Evolutionary conservation across 2,797 vertebrate species (phyloP), one percentile per base, ranked within the genome.

Genomic region (Epinephelus coioides): DNA sequence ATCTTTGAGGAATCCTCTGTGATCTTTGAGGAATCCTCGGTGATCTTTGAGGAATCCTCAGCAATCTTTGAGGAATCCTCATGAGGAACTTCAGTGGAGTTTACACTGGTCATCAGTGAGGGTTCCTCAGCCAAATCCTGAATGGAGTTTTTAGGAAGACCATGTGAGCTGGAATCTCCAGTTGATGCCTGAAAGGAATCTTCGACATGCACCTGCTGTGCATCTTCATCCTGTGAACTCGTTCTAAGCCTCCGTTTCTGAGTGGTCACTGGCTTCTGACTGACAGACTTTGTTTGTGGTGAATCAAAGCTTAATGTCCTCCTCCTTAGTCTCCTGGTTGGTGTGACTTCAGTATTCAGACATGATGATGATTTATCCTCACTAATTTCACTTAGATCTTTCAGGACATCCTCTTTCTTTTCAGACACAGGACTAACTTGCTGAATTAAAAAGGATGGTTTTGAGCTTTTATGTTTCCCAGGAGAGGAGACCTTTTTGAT

Each of bases 401-500:
- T 94, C 12, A 44, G 9, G 67, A 69, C 51, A 27, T 89, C 86
- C 18, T 95, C 94, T 78, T 85, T 91, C 73, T 87, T 90, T 75
- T 92, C 93, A 76, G 85, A 27, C 38, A 85, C 75, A 13, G 92
- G 90, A 74, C 91, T 88, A 40, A 94, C 87, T 80, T 95, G 89
- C 59, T 95, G 94, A 84, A 96, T 92, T 75, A 95, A 91, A 91
- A 96, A 95, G 19, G 95, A 95, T 9, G 94, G 94, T 83, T 95
- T 96, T 65, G 94, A 93, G 79, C 92, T 94, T 86, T 92, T 94
- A 62, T 84, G 91, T 87, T 95, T 96, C 46, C 92, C 92, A 18
- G 95, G 95, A 69, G 95, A 96, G 17, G 94, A 95, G 23, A 95
- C 93, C 73, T 96, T 94, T 86, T 96, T 96, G 49, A 95, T 95